Evolutionary conservation across 2,888 invertebrate genomes (phyloP), one percentile per base, ranked within the genome.

Genomic region (Syrista parreyssii): DNA sequence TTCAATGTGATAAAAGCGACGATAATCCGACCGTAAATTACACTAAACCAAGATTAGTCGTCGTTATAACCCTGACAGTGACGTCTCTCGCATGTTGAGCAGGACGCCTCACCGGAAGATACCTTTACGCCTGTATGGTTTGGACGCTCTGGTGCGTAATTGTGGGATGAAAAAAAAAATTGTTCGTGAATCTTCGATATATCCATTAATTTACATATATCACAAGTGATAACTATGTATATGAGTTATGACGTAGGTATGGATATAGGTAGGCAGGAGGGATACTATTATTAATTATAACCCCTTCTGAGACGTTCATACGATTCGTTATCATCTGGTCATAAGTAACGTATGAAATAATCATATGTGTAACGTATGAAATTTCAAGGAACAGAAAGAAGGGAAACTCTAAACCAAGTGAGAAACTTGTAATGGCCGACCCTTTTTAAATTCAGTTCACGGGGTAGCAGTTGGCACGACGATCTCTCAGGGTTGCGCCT

Each of bases 391-490:
- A 15, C 15, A 15, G 30, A 11, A 12, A 69, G 31, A 12, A 15
- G 4, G 68, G 75, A 73, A 79, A 79, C 79, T 68, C 78, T 81
- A 82, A 76, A 83, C 82, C 83, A 79, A 79, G 81, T 76, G 78
- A 83, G 80, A 81, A 86, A 84, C 84, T 87, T 84, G 82, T 84
- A 86, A 87, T 81, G 85, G 80, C 69, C 76, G 78, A 79, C 79
- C 79, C 82, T 79, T 85, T 86, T 85, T 83, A 87, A 88, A 89
- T 89, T 88, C 89, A 81, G 83, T 81, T 83, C 88, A 85, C 86
- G 87, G 81, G 82, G 82, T 81, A 82, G 83, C 85, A 86, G 86
- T 86, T 86, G 88, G 85, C 86, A 83, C 85, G 83, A 87, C 81
- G 83, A 83, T 84, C 87, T 86, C 88, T 83, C 80, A 87, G 86